Conservation (phyloP, 1,140 invertebrate species). For the Radopholus similis region DNA sequence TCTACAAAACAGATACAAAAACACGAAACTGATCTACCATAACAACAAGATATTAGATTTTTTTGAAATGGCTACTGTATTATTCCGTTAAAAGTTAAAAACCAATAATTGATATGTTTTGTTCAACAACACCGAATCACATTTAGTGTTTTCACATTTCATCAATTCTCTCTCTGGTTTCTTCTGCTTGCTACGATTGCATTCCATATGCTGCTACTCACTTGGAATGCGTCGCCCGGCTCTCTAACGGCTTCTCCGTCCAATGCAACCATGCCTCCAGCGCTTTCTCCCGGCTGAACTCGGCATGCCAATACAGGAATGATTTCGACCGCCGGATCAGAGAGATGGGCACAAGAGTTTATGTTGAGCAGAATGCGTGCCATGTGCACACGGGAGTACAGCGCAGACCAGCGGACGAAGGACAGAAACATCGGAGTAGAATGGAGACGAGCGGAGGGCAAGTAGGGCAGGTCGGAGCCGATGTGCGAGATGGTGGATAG, state of each 20-base stretch:
- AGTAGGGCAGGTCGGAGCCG: slow-evolving; percentile 44
- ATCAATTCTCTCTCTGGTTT: too few species aligned
- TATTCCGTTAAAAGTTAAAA: too few species aligned
- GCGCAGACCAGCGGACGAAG: slow-evolving; percentile 43
- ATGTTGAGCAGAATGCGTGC: slow-evolving; percentile 33
- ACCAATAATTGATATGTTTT: too few species aligned
- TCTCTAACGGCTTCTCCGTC: slow-evolving; percentile 42
- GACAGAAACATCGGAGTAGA: slow-evolving; percentile 44
- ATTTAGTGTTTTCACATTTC: too few species aligned
- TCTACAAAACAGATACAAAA: neutral
- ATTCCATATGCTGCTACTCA: too few species aligned
- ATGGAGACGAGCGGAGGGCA: slow-evolving; percentile 41
- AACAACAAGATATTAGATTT: neutral
- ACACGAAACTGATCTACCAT: neutral
- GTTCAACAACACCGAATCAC: too few species aligned
- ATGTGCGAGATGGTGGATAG: slow-evolving; percentile 45
- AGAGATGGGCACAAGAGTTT: slow-evolving; percentile 6
- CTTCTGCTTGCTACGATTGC: too few species aligned
- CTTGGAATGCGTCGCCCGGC: too few species aligned
- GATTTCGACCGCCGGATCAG: slow-evolving; percentile 19
- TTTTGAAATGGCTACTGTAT: too few species aligned
- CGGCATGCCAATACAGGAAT: slow-evolving; percentile 55
- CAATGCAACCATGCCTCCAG: slow-evolving; percentile 47
- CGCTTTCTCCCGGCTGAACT: slow-evolving; percentile 38
- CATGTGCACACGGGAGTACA: slow-evolving; percentile 44